Evolutionary conservation across 2,113 vertebrate species (phyloP).

Genomic region (Sebastes fasciatus): DNA sequence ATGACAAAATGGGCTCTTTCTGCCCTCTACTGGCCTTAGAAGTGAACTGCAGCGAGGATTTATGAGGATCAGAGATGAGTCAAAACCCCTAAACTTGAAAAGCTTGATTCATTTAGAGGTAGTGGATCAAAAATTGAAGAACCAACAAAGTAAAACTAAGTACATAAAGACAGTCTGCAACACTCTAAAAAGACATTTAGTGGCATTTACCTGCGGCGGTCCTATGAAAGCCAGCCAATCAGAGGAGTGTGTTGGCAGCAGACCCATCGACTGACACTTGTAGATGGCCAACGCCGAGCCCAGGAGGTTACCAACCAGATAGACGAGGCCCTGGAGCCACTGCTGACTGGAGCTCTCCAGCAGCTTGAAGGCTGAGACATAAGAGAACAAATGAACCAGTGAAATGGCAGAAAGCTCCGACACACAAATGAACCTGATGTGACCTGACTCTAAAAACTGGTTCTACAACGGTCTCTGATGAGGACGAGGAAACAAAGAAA

Average conservation of each 20-base stretch:
- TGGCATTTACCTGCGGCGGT: conserved; percentile 90
- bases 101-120: background rate
- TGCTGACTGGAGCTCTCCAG: conserved; percentile 97
- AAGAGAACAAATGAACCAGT: background rate
- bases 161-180: too few relatives aligned
- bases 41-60: background rate
- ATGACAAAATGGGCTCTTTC: background rate
- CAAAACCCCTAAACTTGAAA: background rate
- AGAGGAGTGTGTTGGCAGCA: conserved; percentile 95
- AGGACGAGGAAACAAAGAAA: background rate
- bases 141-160: background rate
- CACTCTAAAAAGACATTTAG: too few relatives aligned
- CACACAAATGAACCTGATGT: background rate
- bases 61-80: background rate
- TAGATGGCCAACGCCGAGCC: conserved; percentile 95
- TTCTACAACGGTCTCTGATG: too few relatives aligned
- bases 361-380: conserved; percentile 91
- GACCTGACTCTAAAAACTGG: too few relatives aligned
- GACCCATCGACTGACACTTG: conserved; percentile 98
- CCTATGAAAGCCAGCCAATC: conserved; percentile 98
- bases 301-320: conserved; percentile 94
- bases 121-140: background rate
- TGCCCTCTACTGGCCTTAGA: conserved; percentile 34
- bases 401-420: background rate
- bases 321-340: conserved; percentile 95